phyloP scores from a whole-genome alignment of 2,888 invertebrate genomes.

The Synanthedon tipuliformis region DNA sequence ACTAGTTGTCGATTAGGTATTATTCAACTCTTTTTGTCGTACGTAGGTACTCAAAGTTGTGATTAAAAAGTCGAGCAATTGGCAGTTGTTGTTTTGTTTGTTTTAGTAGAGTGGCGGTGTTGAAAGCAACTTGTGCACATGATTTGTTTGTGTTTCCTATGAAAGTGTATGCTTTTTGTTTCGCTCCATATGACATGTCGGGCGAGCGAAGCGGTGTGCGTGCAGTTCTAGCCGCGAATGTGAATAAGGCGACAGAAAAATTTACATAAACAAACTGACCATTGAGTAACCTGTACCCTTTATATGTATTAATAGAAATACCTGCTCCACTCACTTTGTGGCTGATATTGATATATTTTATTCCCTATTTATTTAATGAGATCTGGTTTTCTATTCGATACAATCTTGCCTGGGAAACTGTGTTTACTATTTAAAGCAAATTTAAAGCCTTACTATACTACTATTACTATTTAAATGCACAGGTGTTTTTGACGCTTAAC shows the following conservation, averaged over 20 bases:
- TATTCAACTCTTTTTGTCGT: too few relatives aligned
- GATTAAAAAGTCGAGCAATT: neutral
- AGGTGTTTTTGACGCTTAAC: too few relatives aligned
- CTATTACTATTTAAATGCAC: too few relatives aligned
- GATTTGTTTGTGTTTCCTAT: slow-evolving; percentile 49
- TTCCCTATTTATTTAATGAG: too few relatives aligned
- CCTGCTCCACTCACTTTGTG: too few relatives aligned
- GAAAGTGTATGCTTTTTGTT: slow-evolving; percentile 49
- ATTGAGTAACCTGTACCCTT: neutral
- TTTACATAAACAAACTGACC: slow-evolving; percentile 23
- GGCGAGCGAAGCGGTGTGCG: slow-evolving; percentile 21
- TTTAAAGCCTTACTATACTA: too few relatives aligned
- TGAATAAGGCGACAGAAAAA: slow-evolving; percentile 20
- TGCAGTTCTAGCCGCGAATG: slow-evolving; percentile 9
- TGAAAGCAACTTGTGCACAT: slow-evolving; percentile 37
- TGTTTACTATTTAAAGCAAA: neutral
- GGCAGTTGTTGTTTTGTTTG: neutral
- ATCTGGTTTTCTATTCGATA: too few relatives aligned
- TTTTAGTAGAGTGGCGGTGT: slow-evolving; percentile 14
- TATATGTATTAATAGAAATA: too few relatives aligned
- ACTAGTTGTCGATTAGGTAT: too few relatives aligned
- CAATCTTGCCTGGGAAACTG: too few relatives aligned
- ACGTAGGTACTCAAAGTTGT: neutral
- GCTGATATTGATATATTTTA: too few relatives aligned
- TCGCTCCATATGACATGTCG: slow-evolving; percentile 65